These are phyloP conservation scores for Pectinophora gossypiella DNA, from an alignment of 1,140 invertebrate species.

Conservation along the genomic window DNA sequence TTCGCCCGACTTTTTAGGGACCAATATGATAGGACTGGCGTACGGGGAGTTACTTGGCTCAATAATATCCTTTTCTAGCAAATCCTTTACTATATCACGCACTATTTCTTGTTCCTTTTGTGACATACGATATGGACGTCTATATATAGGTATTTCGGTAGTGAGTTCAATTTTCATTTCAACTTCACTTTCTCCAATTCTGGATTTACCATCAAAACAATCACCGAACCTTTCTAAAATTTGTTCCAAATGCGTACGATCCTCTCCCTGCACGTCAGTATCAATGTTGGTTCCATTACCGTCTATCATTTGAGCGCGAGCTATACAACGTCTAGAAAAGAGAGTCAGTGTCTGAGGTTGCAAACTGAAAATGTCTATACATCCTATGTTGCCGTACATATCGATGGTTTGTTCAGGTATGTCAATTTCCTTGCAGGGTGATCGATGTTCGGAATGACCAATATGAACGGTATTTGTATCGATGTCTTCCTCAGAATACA, in stretches of 20 bases:
- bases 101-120: slow-evolving; percentile 25
- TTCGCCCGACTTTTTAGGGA: slow-evolving; percentile 25
- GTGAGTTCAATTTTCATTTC: neutral
- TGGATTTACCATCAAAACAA: neutral
- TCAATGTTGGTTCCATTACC: neutral
- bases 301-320: neutral
- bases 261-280: neutral
- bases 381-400: neutral
- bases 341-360: neutral
- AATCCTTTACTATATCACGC: slow-evolving; percentile 33
- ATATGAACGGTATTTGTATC: neutral
- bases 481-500: neutral
- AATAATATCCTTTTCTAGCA: slow-evolving; percentile 29
- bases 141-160: neutral
- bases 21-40: slow-evolving; percentile 32
- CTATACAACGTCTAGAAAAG: neutral
- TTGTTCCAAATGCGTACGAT: neutral
- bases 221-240: neutral
- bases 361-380: slow-evolving; percentile 8
- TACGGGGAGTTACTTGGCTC: slow-evolving; percentile 35
- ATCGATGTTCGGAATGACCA: neutral
- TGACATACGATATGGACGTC: neutral
- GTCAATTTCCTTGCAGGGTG: neutral
- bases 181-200: neutral
- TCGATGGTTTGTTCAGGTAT: slow-evolving; percentile 4